Base-by-base conservation (phyloP, 2,797 vertebrate species). In the Linurgus olivaceus region DNA sequence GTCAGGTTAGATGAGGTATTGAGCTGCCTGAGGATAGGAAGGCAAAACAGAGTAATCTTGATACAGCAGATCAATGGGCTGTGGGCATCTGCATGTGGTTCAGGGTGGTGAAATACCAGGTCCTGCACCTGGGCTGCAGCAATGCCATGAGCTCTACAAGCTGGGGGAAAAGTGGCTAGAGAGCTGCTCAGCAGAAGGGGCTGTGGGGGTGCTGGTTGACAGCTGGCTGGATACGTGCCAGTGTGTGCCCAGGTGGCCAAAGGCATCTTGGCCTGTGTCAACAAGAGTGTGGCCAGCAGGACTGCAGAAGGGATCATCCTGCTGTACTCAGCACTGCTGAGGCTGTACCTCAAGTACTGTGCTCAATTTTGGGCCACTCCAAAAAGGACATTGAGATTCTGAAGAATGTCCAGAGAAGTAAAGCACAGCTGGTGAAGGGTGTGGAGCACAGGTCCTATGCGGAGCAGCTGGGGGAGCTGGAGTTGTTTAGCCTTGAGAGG, bases 191-290 rank as follows among this genome's bases (percentile, higher is more conserved):
- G n/a, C 44, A 76, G 29, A 71, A 45, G 76, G 6, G 10, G 20
- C 9, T 17, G 6, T 29, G 9, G 8, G 8, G 3, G 2, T 24
- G 26, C 50, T 62, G 35, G 10, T 8, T 44, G 13, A 15, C 28
- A 48, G 9, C 16, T 1, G 1, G 19, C 5, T 44, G 24, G 10
- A 23, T 11, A 18, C 0, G 1, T 37, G 63, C 37, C 50, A 29
- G 11, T 0, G 0, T 21, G 17, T 76, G 42, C 42, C 17, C 24
- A 29, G 11, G 31, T 44, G 38, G 23, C 13, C 19, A 44, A 1
- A 4, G 42, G 19, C 19, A n/a, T 44, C 63, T 55, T 50, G 37
- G 17, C 24, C 24, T 38, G 6, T 23, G 35, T 33, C 37, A 38
- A 37, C 23, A 55, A 9, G 0, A 18, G 28, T 13, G 35, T 48